Evolutionary conservation across 2,797 vertebrate species (phyloP), one percentile per base, ranked within the genome.

Genomic region (Spinus pinus): DNA sequence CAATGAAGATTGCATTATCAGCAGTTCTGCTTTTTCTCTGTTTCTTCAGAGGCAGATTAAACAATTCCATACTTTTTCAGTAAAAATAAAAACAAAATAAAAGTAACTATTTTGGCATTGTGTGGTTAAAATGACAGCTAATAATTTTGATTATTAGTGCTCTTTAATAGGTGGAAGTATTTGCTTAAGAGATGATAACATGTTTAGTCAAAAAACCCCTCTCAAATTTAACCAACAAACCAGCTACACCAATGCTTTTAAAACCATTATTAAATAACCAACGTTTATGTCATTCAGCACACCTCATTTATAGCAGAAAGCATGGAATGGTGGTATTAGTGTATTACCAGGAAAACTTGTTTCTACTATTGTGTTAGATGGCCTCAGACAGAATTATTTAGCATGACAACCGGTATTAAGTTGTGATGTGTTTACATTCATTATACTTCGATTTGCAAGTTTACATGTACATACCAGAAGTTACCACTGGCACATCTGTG

Each of bases 401-500:
- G 47, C 61, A 75, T 17, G 74, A 65, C 3, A 4, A 62, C 19
- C 13, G 62, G 15, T 25, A 64, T 57, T 57, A 84, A 86, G 30
- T 21, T 71, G 24, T 44, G 33, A 57, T 54, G 5, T 49, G 31
- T 54, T 90, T 78, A 71, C 10, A 21, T 42, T 74, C 14, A 28
- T 57, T 74, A 53, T 28, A 53, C 14, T 83, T 81, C 9, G 3
- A 9, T 67, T 77, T 64, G 54, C 0, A 2, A 81, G 24, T 67
- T 80, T 51, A 95, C 87, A 41, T 82, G 92, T 78, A 97, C 97
- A 60, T 91, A 98, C 98, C 98, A 77, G 81, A 79, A 93, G 33
- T 30, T 94, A 86, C 51, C n/a, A 61, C 60, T 71, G 95, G 57
- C 72, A 57, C 37, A 69, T 81, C 50, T 64, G 49, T 70, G 42